A percentile compares a stretch with the other conserved stretches of the same genome.
Evolutionary conservation across 1,140 invertebrate species (phyloP).

Genomic region (Drosophila virilis): DNA sequence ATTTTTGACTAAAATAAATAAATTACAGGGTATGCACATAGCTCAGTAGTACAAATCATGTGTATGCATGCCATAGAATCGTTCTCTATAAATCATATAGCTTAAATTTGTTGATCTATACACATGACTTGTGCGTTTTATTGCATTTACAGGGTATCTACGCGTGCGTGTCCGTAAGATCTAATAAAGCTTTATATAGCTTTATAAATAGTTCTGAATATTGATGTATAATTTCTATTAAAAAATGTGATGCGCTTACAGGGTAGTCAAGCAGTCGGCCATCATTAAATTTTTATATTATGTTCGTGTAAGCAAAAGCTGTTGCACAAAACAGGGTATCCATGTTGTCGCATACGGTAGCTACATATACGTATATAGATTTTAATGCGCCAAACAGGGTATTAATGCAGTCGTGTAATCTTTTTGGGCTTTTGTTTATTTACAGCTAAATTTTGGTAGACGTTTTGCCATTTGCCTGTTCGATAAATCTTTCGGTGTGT

Average conservation of each 20-base stretch:
- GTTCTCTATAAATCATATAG: too few species aligned
- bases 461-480: conserved; percentile 37
- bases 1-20: too few species aligned
- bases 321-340: background rate
- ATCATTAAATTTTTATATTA: background rate
- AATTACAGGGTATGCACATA: too few species aligned
- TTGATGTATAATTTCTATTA: too few species aligned
- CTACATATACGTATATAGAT: background rate
- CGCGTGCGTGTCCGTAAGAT: too few species aligned
- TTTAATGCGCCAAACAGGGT: conserved; percentile 1
- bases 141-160: background rate
- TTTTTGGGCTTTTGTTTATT: conserved; percentile 10
- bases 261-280: background rate
- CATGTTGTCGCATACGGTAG: background rate
- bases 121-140: background rate
- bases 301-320: too few species aligned
- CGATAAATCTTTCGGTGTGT: conserved; percentile 22
- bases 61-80: too few species aligned
- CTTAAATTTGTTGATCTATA: too few species aligned
- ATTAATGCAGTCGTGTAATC: background rate
- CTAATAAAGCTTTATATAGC: background rate
- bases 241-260: background rate
- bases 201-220: background rate
- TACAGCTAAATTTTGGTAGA: conserved; percentile 31
- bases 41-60: too few species aligned